Percentiles rank a stretch among this genome's conserved stretches.
phyloP scores from a whole-genome alignment of 2,797 vertebrate genomes.

The Sphenopsis melanotis region DNA sequence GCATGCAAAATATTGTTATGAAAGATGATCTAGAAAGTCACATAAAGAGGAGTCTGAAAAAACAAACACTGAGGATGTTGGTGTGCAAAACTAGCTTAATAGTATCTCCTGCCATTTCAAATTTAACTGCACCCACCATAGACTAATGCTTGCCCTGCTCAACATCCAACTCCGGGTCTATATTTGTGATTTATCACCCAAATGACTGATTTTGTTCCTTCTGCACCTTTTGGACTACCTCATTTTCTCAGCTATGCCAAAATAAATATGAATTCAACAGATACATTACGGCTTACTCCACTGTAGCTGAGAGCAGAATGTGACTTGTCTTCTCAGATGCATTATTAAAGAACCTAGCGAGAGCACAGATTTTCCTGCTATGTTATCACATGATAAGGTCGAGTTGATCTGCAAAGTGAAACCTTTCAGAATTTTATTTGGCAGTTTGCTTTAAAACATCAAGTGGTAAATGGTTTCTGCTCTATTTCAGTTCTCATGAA shows the following conservation, averaged over 20 bases:
- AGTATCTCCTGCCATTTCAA: not conserved
- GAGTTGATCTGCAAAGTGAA: constrained; percentile 62
- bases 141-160: not conserved
- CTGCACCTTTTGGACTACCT: constrained; percentile 16
- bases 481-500: constrained; percentile 64
- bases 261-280: constrained; percentile 38
- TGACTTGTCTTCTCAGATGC: constrained; percentile 36
- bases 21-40: not conserved
- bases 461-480: constrained; percentile 63
- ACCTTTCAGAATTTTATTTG: constrained; percentile 69
- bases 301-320: constrained; percentile 35
- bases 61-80: not conserved
- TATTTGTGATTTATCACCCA: not conserved
- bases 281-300: constrained; percentile 5
- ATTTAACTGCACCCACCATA: not conserved
- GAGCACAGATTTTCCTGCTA: constrained; percentile 60
- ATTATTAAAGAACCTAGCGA: constrained; percentile 57
- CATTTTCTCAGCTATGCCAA: constrained; percentile 12
- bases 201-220: not conserved
- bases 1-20: not conserved
- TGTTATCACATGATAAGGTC: constrained; percentile 63
- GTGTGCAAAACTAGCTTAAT: not conserved
- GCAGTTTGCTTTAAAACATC: constrained; percentile 69
- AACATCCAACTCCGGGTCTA: not conserved
- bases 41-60: not conserved